Conservation (phyloP, 1,140 invertebrate species). For the Aphelenchoides besseyi region DNA sequence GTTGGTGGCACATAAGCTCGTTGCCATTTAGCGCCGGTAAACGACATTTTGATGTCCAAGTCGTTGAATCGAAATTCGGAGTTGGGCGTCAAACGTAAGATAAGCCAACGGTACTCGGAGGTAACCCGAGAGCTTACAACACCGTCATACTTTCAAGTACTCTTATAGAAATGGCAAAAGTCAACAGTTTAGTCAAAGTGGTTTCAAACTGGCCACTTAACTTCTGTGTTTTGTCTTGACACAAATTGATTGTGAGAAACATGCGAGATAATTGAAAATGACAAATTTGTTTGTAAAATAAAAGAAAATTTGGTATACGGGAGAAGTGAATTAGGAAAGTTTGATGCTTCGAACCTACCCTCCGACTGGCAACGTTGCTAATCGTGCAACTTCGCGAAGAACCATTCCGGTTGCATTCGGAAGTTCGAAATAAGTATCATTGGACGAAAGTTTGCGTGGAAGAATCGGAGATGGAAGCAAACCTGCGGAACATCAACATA, state of each 20-base stretch:
- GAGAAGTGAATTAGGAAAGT: neutral
- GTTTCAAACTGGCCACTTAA: neutral
- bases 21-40: neutral
- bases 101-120: neutral
- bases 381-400: conserved; percentile 34
- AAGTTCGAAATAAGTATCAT: conserved; percentile 23
- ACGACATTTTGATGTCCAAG: conserved; percentile 5
- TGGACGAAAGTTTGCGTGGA: conserved; percentile 45
- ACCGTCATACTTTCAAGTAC: too few relatives aligned
- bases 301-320: neutral
- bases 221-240: neutral
- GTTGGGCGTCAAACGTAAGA: neutral
- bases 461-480: conserved; percentile 53
- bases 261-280: neutral
- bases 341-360: conserved; percentile 21
- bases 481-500: conserved; percentile 17
- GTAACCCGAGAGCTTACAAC: neutral
- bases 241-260: neutral
- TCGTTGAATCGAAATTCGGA: neutral
- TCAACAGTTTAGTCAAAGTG: too few relatives aligned
- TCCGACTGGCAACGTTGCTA: conserved; percentile 28
- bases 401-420: conserved; percentile 20
- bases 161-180: too few relatives aligned
- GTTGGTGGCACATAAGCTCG: conserved; percentile 49
- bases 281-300: neutral